Base-by-base conservation (phyloP, 1,140 invertebrate species). In the Sycophaga agraensis region DNA sequence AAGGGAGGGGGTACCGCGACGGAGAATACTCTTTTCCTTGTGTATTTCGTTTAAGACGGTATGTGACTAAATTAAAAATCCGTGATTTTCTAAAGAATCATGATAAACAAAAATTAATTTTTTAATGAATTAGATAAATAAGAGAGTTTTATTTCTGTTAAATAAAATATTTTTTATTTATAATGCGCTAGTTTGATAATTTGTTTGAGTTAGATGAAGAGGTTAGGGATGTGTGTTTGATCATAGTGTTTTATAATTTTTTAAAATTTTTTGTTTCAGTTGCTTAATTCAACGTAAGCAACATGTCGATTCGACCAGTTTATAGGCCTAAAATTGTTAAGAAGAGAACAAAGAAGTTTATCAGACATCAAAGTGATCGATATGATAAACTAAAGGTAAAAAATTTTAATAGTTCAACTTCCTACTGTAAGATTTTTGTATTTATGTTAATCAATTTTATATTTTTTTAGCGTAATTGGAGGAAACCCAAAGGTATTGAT, bases 401-500 rank as follows among this genome's bases (percentile, higher is more conserved):
- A 6, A 45, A 50, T 11, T 37, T 31, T 31, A 31, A 31, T 6
- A 31, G 4, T 6, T 31, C 4, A 31, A 31, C 28, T 31, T 31
- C 28, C 4, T 11, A 31, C 5, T 31, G n/a, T n/a, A n/a, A n/a
- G n/a, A 31, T 31, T 31, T 31, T 31, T 40, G 17, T 40, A 40
- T 40, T 3, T 4, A 16, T 40, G n/a, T 45, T 4, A 24, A 24
- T 22, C 6, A 2, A 1, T 45, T 19, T 24, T 12, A 21, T 14
- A 9, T 4, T 39, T 71, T 72, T 84, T 40, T 71, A 91, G 88
- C 81, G 86, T 62, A 93, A 89, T 83, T 96, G 93, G 94, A 85
- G 94, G 69, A 96, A 94, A 82, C 94, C 94, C 0, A 94, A 94
- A 78, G 94, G 98, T 97, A 99, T 99, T 85, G 98, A 99, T 83